A percentile compares a stretch with the other conserved stretches of the same genome.
These are phyloP conservation scores for Cataglyphis hispanica DNA, from an alignment of 1,140 invertebrate species.

Conservation along the genomic window DNA sequence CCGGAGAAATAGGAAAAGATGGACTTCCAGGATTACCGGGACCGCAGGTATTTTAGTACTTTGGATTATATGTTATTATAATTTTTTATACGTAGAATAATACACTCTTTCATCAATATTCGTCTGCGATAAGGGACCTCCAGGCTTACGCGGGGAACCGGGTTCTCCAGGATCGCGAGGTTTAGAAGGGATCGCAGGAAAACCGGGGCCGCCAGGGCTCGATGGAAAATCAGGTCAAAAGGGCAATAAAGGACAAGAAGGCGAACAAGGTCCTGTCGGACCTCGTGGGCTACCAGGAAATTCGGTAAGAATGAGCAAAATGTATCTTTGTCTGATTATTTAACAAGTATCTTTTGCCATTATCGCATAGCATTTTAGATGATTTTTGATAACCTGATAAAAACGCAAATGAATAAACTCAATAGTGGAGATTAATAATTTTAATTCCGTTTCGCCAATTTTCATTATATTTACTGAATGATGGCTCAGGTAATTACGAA, in stretches of 20 bases:
- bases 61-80: conserved; percentile 3
- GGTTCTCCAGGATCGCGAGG: conserved; percentile 82
- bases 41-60: conserved; percentile 69
- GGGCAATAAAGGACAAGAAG: conserved; percentile 85
- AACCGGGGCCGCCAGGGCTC: conserved; percentile 75
- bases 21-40: conserved; percentile 80
- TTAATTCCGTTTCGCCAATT: too few relatives aligned
- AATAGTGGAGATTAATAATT: too few relatives aligned
- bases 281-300: conserved; percentile 88
- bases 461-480: not conserved
- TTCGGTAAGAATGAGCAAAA: conserved; percentile 70
- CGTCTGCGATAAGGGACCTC: conserved; percentile 74
- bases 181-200: conserved; percentile 77
- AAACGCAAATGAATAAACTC: too few relatives aligned
- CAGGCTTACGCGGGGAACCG: conserved; percentile 78
- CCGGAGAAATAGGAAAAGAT: conserved; percentile 75
- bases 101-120: conserved; percentile 9
- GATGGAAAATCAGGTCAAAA: conserved; percentile 85
- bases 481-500: not conserved
- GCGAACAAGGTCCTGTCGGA: conserved; percentile 89
- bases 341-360: too few relatives aligned
- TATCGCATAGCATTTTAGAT: too few relatives aligned
- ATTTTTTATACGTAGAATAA: conserved; percentile 22
- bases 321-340: not conserved
- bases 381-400: too few relatives aligned